Evolutionary conservation across 2,888 invertebrate species (phyloP).

Genomic region (Netelia melanura): DNA sequence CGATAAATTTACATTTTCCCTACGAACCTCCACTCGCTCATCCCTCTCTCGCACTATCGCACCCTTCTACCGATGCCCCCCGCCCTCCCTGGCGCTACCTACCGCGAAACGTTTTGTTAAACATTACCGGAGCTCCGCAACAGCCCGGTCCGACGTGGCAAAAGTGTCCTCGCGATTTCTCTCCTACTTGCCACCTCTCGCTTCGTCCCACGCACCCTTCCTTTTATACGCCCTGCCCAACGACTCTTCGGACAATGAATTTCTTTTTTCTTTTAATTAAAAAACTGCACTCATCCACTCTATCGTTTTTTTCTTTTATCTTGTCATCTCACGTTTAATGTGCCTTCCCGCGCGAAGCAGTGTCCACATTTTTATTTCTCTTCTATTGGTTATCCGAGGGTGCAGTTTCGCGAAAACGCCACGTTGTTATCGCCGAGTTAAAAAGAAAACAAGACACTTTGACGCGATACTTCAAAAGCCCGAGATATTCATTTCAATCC

Average conservation of each 20-base stretch:
- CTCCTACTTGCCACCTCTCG: slow-evolving; percentile 15
- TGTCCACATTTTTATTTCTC: too few species aligned
- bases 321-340: too few species aligned
- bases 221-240: neutral
- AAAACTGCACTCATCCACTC: neutral
- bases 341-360: too few species aligned
- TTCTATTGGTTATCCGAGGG: neutral
- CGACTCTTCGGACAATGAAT: slow-evolving; percentile 26
- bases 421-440: too few species aligned
- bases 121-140: slow-evolving; percentile 73
- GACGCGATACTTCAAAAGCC: too few species aligned
- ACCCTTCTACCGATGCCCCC: slow-evolving; percentile 19
- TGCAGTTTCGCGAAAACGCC: neutral
- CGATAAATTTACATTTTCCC: slow-evolving; percentile 80
- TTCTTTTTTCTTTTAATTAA: slow-evolving; percentile 19
- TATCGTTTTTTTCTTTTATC: too few species aligned
- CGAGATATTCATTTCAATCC: neutral
- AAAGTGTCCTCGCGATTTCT: slow-evolving; percentile 59
- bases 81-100: slow-evolving; percentile 34
- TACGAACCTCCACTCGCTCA: slow-evolving; percentile 44
- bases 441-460: too few species aligned
- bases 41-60: slow-evolving; percentile 26
- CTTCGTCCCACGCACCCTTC: neutral
- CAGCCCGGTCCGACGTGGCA: slow-evolving; percentile 61
- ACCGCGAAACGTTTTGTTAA: slow-evolving; percentile 78